Base-by-base conservation (phyloP, 1,140 invertebrate genomes). In the Zaprionus gabonicus region DNA sequence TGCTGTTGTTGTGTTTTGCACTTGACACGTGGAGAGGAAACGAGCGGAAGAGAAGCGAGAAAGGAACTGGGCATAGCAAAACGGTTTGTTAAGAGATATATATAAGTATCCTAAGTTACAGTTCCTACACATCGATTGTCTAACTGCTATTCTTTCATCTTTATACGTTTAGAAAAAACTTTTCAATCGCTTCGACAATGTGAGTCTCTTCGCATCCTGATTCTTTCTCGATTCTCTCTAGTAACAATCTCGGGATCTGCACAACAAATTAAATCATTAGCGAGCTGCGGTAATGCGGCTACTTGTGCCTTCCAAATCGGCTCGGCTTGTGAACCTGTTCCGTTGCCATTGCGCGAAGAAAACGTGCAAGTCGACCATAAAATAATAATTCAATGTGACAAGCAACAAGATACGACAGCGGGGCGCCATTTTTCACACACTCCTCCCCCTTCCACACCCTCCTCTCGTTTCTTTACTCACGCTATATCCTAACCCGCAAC, bases 321-420 rank as follows among this genome's bases (percentile, higher is more conserved):
- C 59, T 17, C 6, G n/a, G 17, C 34, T 9, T 20, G 73, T 46
- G 60, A 87, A 88, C 84, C 85, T 78, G 84, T 90, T 88, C 67
- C 58, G 62, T 67, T 84, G 72, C 51, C 69, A 34, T 34, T 72
- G 66, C 55, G 53, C 71, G 55, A 71, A 68, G 41, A 9, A 66
- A 78, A 71, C 76, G 20, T 68, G 15, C 57, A 57, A 67, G 58
- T 31, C 67, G 75, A 79, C 75, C 75, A 87, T 88, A 88, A 88
- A 88, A 88, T 90, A 90, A 90, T 88, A 88, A 88, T 90, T 84
- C 84, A 88, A 88, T 90, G 84, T 88, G 84, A 88, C 84, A 84
- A 65, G 65, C 71, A 76, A 88, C 84, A 88, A 88, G 84, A 88
- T 88, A 88, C 71, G 78, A 76, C 55, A 72, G 66, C 81, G 78